phyloP scores from a whole-genome alignment of 1,140 invertebrate species.

The Drosophila nebulosa region DNA sequence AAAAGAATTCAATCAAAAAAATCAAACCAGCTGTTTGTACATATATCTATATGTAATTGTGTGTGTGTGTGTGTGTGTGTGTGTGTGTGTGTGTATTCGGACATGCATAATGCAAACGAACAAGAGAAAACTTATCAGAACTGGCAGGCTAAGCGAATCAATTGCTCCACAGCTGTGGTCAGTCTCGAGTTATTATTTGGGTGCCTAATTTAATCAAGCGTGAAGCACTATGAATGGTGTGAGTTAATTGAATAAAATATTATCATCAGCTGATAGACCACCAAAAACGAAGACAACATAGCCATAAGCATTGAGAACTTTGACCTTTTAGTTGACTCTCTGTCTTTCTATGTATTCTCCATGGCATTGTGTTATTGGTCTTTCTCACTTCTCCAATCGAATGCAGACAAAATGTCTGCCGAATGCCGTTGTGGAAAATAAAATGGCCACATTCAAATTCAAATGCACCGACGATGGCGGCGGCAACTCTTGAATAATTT shows the following conservation, averaged over 20 bases:
- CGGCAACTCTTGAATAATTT: conserved; percentile 24
- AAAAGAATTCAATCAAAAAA: not conserved
- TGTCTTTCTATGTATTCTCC: not conserved
- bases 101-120: not conserved
- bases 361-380: not conserved
- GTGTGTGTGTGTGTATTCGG: not conserved
- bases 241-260: conserved; percentile 38
- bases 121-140: not conserved
- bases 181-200: conserved; percentile 7
- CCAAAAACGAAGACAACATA: not conserved
- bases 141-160: conserved; percentile 36
- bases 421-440: not conserved
- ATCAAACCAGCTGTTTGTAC: conserved; percentile 34
- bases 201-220: conserved; percentile 38
- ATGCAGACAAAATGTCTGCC: not conserved
- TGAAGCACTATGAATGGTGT: conserved; percentile 20
- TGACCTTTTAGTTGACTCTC: not conserved
- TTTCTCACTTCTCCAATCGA: not conserved
- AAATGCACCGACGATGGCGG: conserved; percentile 1
- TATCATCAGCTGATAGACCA: conserved; percentile 1
- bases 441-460: conserved; percentile 24
- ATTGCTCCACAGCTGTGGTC: conserved; percentile 25
- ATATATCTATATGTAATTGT: not conserved
- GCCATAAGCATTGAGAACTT: not conserved
- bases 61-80: not conserved